Percentiles rank a stretch among this genome's conserved stretches.
phyloP scores from a whole-genome alignment of 2,113 vertebrate species.

The Ceyx cyanopectus region DNA sequence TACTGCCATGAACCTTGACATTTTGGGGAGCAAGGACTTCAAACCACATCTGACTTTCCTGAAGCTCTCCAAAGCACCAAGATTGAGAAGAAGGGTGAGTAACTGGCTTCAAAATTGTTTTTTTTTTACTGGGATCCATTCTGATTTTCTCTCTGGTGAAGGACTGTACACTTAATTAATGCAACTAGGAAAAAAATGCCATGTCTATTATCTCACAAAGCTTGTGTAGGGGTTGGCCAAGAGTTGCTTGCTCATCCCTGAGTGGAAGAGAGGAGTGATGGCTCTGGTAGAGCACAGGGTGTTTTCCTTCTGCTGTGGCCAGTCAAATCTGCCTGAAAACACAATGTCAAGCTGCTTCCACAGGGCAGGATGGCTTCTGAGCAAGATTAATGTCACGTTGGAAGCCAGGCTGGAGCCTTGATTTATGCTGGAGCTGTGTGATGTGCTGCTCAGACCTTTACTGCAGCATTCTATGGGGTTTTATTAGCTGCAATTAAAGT shows the following conservation, averaged over 20 bases:
- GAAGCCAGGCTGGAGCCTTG: slow-evolving; percentile 33
- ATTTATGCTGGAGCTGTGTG: slow-evolving; percentile 62
- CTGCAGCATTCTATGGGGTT: slow-evolving; percentile 57
- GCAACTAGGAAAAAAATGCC: neutral
- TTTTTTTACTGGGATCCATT: neutral
- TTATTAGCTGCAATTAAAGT: slow-evolving; percentile 69
- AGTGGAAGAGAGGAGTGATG: neutral
- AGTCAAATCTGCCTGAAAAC: neutral
- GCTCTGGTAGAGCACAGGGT: neutral
- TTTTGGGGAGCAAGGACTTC: slow-evolving; percentile 66
- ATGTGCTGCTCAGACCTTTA: slow-evolving; percentile 71
- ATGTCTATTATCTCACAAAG: neutral
- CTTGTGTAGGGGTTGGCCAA: neutral
- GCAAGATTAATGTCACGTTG: slow-evolving; percentile 41
- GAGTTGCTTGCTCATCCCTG: neutral
- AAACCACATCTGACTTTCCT: slow-evolving; percentile 74
- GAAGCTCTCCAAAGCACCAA: slow-evolving; percentile 67
- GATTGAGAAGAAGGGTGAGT: slow-evolving; percentile 63
- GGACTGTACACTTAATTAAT: neutral
- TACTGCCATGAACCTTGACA: slow-evolving; percentile 22
- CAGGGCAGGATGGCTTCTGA: neutral
- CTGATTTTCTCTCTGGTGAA: neutral
- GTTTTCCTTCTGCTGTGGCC: neutral
- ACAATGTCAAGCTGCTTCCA: neutral
- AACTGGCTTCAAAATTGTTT: neutral